These are phyloP conservation scores for Dorcus parallelipipedus DNA, from an alignment of 2,888 invertebrate genomes.

Conservation along the genomic window DNA sequence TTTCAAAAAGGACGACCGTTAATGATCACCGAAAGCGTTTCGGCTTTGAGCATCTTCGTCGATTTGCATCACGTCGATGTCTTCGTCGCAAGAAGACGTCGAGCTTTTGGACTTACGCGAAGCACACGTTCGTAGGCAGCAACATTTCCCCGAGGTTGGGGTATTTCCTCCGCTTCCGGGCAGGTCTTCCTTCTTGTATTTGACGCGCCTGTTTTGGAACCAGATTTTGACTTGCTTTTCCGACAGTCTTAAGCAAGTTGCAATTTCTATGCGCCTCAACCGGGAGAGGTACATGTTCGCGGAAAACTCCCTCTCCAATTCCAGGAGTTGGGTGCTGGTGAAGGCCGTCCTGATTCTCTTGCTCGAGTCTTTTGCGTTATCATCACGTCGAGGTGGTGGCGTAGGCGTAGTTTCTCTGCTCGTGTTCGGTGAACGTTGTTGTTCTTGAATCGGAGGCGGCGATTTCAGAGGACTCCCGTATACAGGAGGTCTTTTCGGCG, in stretches of 20 bases:
- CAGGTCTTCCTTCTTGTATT: conserved; percentile 85
- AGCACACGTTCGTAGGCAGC: conserved; percentile 52
- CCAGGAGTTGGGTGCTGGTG: conserved; percentile 83
- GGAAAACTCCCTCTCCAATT: conserved; percentile 85
- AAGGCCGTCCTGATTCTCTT: conserved; percentile 92
- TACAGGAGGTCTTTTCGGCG: conserved; percentile 22
- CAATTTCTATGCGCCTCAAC: conserved; percentile 87
- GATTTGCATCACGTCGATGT: conserved; percentile 44
- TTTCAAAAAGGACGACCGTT: neutral
- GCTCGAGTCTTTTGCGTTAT: conserved; percentile 62
- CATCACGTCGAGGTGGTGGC: conserved; percentile 50
- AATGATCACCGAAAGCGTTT: neutral
- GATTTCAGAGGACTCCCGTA: conserved; percentile 6
- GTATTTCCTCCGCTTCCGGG: conserved; percentile 43
- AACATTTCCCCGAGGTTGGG: conserved; percentile 40
- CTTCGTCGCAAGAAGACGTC: conserved; percentile 41
- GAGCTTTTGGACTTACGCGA: conserved; percentile 30
- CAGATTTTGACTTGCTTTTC: conserved; percentile 95
- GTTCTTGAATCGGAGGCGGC: conserved; percentile 9
- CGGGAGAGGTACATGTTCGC: conserved; percentile 89
- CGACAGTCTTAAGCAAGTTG: conserved; percentile 79
- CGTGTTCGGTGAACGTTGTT: conserved; percentile 29
- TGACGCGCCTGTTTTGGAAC: conserved; percentile 93
- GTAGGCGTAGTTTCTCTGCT: conserved; percentile 59
- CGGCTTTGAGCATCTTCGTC: conserved; percentile 31